phyloP scores from a whole-genome alignment of 2,113 vertebrate genomes.

The Notechis scutatus region DNA sequence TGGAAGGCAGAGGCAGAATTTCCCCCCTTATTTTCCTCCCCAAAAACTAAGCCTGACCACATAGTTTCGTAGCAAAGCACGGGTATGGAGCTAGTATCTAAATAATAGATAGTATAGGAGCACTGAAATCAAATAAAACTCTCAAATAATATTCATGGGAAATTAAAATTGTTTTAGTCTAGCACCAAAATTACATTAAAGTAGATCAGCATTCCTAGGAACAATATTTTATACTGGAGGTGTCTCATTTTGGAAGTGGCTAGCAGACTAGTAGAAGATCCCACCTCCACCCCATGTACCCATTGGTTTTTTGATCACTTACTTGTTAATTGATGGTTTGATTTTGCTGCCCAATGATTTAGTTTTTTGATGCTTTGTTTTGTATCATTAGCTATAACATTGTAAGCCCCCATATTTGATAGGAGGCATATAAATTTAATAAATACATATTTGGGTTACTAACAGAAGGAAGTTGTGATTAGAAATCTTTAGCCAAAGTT shows the following conservation, averaged over 20 bases:
- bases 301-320: not conserved
- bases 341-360: not conserved
- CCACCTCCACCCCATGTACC: not conserved
- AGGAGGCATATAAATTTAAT: not conserved
- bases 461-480: not conserved
- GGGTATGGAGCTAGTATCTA: not conserved
- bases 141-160: not conserved
- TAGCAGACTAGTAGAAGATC: not conserved
- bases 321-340: not conserved
- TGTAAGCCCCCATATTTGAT: not conserved
- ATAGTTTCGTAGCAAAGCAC: too few species aligned
- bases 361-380: not conserved
- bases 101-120: not conserved
- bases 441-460: not conserved
- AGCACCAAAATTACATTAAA: not conserved
- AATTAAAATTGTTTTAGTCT: not conserved
- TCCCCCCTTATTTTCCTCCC: too few species aligned
- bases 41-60: too few species aligned
- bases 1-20: too few species aligned
- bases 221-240: not conserved
- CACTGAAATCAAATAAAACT: not conserved
- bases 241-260: not conserved
- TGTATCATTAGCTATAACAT: not conserved
- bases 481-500: not conserved
- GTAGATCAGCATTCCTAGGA: not conserved